Evolutionary conservation across 2,888 invertebrate genomes (phyloP), one percentile per base, ranked within the genome.

Genomic region (Gnatocerus cornutus): DNA sequence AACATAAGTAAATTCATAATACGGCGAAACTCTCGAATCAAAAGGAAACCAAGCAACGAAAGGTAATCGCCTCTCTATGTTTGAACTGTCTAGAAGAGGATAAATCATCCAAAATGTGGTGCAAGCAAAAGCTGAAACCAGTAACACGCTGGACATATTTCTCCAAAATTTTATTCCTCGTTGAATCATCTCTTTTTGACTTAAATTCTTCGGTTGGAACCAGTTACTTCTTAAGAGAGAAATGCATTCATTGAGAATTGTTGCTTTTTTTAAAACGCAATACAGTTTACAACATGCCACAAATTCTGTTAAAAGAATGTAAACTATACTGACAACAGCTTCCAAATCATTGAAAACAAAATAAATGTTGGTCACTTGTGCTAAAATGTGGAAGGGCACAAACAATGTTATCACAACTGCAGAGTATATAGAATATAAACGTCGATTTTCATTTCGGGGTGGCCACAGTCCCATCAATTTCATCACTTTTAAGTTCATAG

Each of bases 1-100:
- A 5, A 56, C n/a, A 33, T 45, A 56, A 4, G 48, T 37, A 3
- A 56, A 9, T 56, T 65, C 65, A 46, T 65, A 56, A n/a, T 10
- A 46, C 2, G 65, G 65, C 2, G 65, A 46, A 2, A 33, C 43
- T n/a, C 5, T 45, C 12, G 7, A 33, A 46, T 65, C 39, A 14
- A 14, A 55, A 7, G 65, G 65, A 21, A 43, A 65, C 65, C 65
- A 56, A 0, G 46, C 55, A 8, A 65, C 6, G 16, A 65, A 65
- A 1, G 65, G 65, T 21, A 65, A 29, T 12, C 64, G 12, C 12
- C 10, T 52, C 9, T 63, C 43, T 33, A 30, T 7, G 16, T 7
- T 4, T 4, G 30, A 39, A 7, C 4, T 50, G 21, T 62, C 62
- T n/a, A 62, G n/a, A 10, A 62, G 10, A 1, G 62, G 62, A 50